These are phyloP conservation scores for Cataglyphis livida DNA, from an alignment of 2,888 invertebrate genomes.

Conservation along the genomic window DNA sequence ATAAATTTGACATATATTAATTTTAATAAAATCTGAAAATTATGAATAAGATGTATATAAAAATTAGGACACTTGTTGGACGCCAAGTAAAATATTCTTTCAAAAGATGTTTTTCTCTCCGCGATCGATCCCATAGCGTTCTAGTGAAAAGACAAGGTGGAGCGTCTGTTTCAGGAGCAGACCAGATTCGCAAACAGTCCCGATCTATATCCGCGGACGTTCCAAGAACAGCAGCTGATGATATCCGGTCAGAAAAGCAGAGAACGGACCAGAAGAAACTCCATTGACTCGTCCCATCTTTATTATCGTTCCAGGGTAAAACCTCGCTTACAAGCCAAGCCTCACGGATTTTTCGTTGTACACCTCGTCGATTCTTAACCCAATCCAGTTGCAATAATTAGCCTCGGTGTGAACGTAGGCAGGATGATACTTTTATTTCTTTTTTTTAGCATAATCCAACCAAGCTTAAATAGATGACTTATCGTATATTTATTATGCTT, in stretches of 20 bases:
- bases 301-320: conserved; percentile 85
- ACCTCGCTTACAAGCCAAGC: conserved; percentile 59
- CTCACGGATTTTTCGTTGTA: conserved; percentile 47
- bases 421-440: conserved; percentile 52
- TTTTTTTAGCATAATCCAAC: conserved; percentile 26
- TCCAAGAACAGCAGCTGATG: conserved; percentile 75
- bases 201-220: conserved; percentile 77
- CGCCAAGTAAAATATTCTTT: not conserved
- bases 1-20: not conserved
- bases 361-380: conserved; percentile 48
- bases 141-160: conserved; percentile 61
- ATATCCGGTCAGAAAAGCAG: conserved; percentile 57
- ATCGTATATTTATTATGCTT: conserved; percentile 22
- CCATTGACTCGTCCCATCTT: conserved; percentile 81
- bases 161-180: conserved; percentile 82
- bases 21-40: not conserved
- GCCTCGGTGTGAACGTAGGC: conserved; percentile 82
- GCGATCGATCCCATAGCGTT: not conserved
- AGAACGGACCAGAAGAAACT: conserved; percentile 80
- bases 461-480: conserved; percentile 23
- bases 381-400: conserved; percentile 49
- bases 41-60: not conserved
- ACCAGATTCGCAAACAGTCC: conserved; percentile 81
- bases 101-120: not conserved
- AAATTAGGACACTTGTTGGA: not conserved